phyloP scores from a whole-genome alignment of 2,797 vertebrate genomes.

The Rhincodon typus region DNA sequence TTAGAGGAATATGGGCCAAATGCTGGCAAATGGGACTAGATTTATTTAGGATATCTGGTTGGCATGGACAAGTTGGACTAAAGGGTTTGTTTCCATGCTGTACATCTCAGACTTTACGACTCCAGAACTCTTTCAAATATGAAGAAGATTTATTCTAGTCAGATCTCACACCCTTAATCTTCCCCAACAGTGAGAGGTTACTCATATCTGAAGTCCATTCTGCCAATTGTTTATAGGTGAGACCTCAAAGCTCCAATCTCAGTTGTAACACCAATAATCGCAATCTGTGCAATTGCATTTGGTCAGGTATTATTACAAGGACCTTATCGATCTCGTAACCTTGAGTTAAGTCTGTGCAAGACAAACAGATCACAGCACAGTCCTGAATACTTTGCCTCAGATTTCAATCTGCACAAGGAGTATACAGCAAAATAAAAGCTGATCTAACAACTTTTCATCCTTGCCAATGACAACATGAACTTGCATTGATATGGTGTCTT shows the following conservation, averaged over 20 bases:
- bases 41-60: too few species aligned
- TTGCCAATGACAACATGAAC: neutral
- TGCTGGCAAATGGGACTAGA: too few species aligned
- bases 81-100: too few species aligned
- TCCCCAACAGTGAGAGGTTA: neutral
- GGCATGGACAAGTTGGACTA: too few species aligned
- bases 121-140: neutral
- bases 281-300: neutral
- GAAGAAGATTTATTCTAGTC: neutral
- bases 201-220: neutral
- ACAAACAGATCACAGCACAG: neutral
- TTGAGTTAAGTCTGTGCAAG: neutral
- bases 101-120: too few species aligned
- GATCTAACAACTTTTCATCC: neutral
- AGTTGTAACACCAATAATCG: neutral
- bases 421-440: neutral
- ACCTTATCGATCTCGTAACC: too few species aligned
- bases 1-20: too few species aligned
- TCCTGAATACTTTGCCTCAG: neutral
- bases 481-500: neutral
- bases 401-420: neutral
- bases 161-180: neutral
- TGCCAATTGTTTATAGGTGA: neutral
- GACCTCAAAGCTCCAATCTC: neutral
- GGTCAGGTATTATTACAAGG: too few species aligned